These are phyloP conservation scores for Phymorhynchus buccinoides DNA, from an alignment of 1,140 invertebrate species.

Conservation along the genomic window DNA sequence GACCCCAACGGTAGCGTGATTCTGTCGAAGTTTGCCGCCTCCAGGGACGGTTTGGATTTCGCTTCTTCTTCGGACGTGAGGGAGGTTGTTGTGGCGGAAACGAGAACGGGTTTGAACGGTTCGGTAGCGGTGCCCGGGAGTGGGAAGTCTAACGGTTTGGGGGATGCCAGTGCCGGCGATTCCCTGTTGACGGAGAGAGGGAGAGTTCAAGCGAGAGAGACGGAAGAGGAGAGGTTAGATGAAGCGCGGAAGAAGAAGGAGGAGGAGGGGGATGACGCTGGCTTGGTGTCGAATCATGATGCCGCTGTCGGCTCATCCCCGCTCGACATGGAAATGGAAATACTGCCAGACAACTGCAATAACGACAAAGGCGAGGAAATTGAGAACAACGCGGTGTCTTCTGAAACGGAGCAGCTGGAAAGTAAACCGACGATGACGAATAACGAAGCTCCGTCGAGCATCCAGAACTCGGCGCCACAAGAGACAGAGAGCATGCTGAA, in stretches of 20 bases:
- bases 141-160: neutral
- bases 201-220: too few relatives aligned
- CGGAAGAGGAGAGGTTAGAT: neutral
- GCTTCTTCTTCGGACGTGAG: neutral
- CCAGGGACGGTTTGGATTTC: neutral
- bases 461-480: too few relatives aligned
- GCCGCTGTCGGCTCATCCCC: neutral
- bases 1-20: slow-evolving; percentile 6
- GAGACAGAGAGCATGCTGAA: neutral
- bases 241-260: neutral
- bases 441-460: too few relatives aligned
- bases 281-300: neutral
- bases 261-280: neutral
- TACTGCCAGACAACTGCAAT: too few relatives aligned
- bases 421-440: too few relatives aligned
- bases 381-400: too few relatives aligned
- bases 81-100: neutral
- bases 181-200: too few relatives aligned
- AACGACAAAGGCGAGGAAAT: too few relatives aligned
- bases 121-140: neutral
- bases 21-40: neutral
- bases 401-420: too few relatives aligned
- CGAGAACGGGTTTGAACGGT: neutral
- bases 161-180: neutral
- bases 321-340: neutral